Evolutionary conservation across 2,888 invertebrate genomes (phyloP), one percentile per base, ranked within the genome.

Genomic region (Torymus aiolomorphi): DNA sequence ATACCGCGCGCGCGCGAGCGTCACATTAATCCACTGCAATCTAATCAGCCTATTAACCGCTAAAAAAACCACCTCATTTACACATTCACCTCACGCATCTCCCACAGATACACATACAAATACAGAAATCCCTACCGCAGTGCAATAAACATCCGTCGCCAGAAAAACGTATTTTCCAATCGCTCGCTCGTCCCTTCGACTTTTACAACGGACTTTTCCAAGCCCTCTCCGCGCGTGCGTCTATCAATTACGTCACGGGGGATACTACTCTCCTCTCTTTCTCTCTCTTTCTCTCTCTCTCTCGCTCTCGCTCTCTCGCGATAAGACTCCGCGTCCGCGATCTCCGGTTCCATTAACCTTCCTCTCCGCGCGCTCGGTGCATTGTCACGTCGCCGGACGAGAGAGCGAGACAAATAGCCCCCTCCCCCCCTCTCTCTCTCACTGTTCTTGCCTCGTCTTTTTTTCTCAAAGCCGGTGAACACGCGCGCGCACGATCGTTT

Each of bases 331-430:
- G 42, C 3, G 65, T n/a, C 61, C 49, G 52, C 67, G 69, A 67
- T 72, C 72, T 52, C 72, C 72, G 73, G 73, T 57, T 76, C 80
- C 72, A 76, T 80, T 80, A 80, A 73, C 80, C 76, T 80, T 80
- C 62, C 73, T 61, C 16, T 31, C 31, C 31, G 31, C 31, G 31
- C 31, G 31, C 56, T 69, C 62, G 66, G 18, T 57, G 73, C 80
- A 76, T 80, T 76, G 73, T 77, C 80, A 62, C 77, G 74, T 80
- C 76, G 62, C 49, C 49, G 61, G 51, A 57, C 57, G 57, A 62
- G 14, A 14, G 16, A n/a, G n/a, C 56, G 74, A 65, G 74, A 57
- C 57, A 31, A 65, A 66, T 71, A 42, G 77, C 66, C 59, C 49
- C 13, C 59, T 59, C 24, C 20, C 51, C 63, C 59, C 12, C 54